Conservation (phyloP, 1,140 invertebrate species). For the Pachypeltis micranthus region DNA sequence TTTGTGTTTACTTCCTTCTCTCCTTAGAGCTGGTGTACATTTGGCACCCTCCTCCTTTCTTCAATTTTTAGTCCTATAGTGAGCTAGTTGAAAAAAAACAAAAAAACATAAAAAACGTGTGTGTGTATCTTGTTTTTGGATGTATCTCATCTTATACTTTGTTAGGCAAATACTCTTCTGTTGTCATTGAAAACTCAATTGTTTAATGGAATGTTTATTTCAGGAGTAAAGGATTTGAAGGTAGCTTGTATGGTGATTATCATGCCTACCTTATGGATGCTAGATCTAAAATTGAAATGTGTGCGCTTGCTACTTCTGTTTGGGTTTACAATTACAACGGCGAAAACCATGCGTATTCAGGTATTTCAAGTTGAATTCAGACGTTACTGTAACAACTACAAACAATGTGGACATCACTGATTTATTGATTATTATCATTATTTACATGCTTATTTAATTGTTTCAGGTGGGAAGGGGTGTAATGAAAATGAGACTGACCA, state of each 20-base stretch:
- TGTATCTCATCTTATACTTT: slow-evolving; percentile 1
- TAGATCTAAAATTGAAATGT: slow-evolving; percentile 55
- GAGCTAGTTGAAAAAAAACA: too few species aligned
- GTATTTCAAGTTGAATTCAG: slow-evolving; percentile 9
- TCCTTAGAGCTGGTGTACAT: too few species aligned
- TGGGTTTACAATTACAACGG: slow-evolving; percentile 71
- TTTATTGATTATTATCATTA: too few species aligned
- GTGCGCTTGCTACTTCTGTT: slow-evolving; percentile 53
- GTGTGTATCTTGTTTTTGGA: too few species aligned
- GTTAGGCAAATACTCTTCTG: neutral
- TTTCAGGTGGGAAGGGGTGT: slow-evolving; percentile 1
- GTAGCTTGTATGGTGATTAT: slow-evolving; percentile 61
- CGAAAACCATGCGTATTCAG: slow-evolving; percentile 35
- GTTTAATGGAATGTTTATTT: neutral
- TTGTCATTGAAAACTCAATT: too few species aligned
- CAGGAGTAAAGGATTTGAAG: slow-evolving; percentile 26
- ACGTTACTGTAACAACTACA: too few species aligned
- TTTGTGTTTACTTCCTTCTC: too few species aligned
- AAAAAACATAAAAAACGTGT: too few species aligned
- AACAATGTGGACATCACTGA: too few species aligned
- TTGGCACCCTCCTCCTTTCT: too few species aligned
- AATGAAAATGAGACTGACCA: slow-evolving; percentile 22
- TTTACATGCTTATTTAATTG: too few species aligned
- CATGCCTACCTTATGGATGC: slow-evolving; percentile 75
- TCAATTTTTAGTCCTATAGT: too few species aligned